A percentile compares a stretch with the other conserved stretches of the same genome.
Conservation (phyloP, 2,797 vertebrate genomes). For the Calcarius lapponicus region DNA sequence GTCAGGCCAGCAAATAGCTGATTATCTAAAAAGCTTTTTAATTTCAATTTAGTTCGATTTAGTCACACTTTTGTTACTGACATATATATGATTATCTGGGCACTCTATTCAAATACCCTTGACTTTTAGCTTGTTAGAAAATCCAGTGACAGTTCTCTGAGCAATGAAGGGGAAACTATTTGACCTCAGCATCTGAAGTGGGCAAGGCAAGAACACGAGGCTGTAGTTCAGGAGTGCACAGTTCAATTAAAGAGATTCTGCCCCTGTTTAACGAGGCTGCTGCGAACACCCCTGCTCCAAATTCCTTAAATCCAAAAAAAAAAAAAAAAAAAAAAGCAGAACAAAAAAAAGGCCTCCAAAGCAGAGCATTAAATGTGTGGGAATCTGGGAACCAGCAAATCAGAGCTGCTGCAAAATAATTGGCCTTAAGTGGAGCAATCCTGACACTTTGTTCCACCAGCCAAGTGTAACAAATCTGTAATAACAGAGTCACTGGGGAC, state of each 20-base stretch:
- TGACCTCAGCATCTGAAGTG: not conserved
- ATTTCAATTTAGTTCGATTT: not conserved
- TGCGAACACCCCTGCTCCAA: not conserved
- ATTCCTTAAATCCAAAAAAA: not conserved
- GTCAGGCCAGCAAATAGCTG: not conserved
- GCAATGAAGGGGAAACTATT: not conserved
- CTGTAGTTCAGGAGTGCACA: not conserved
- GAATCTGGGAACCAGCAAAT: not conserved
- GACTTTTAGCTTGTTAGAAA: not conserved
- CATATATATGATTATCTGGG: not conserved
- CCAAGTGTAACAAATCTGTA: not conserved
- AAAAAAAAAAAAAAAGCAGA: no score
- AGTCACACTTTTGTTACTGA: not conserved
- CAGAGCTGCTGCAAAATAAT: not conserved
- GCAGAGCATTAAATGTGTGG: not conserved
- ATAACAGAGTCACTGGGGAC: not conserved
- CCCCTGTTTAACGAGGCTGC: accelerated
- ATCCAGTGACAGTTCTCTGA: not conserved
- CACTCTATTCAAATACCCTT: not conserved
- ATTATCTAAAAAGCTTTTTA: not conserved
- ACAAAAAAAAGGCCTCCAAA: not conserved
- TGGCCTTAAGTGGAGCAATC: not conserved
- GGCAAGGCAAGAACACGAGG: not conserved
- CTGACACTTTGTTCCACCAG: not conserved
- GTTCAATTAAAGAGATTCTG: not conserved